phyloP scores from a whole-genome alignment of 2,797 vertebrate genomes.

The Sebastes cheni region DNA sequence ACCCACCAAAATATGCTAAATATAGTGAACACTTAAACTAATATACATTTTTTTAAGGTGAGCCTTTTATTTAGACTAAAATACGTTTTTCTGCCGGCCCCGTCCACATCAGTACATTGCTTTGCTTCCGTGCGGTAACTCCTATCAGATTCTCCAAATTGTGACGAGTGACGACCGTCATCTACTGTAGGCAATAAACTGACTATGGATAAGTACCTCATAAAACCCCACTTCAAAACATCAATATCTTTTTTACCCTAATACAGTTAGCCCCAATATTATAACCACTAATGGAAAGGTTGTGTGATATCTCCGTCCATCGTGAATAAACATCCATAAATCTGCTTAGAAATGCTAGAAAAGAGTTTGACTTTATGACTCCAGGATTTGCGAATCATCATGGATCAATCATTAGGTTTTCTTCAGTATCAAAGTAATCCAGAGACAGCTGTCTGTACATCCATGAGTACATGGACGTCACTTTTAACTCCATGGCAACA shows the following conservation, averaged over 20 bases:
- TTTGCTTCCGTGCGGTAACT: no score
- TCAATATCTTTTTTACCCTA: fast-evolving
- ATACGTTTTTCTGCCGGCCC: no score
- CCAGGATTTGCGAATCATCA: not conserved
- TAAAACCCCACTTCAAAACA: no score
- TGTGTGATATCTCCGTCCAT: not conserved
- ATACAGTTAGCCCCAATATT: not conserved
- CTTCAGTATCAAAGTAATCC: not conserved
- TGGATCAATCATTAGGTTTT: not conserved
- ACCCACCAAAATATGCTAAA: no score
- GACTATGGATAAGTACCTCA: no score
- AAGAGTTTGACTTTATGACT: not conserved
- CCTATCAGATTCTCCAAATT: no score
- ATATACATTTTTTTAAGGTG: no score
- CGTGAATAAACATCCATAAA: not conserved
- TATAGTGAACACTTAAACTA: no score
- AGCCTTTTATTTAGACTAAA: no score
- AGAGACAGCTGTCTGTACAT: not conserved
- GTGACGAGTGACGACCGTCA: no score
- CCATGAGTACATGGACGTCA: not conserved
- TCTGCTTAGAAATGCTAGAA: not conserved
- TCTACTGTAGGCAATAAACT: no score
- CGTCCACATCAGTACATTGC: no score
- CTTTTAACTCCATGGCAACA: not conserved
- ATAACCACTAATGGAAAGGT: not conserved